Evolutionary conservation across 2,113 vertebrate species (phyloP), one percentile per base, ranked within the genome.

Genomic region (Phycodurus eques): DNA sequence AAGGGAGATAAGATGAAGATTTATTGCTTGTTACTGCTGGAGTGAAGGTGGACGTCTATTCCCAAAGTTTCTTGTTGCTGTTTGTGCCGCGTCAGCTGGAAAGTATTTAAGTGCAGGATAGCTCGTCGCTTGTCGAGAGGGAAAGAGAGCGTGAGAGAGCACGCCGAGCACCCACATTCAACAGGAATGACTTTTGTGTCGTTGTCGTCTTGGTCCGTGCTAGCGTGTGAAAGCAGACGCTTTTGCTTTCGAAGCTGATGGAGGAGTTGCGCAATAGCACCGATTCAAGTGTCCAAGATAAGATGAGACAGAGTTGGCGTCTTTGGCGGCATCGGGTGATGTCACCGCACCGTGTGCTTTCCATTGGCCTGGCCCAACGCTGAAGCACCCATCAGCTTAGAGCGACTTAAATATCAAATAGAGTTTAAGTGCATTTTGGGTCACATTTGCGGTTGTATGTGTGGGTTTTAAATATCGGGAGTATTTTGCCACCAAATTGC

Each of bases 11-110:
- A 85, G 39, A 79, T 59, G 78, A 79, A 59, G 79, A 85, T 83
- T 93, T 94, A 94, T 93, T 94, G 93, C 93, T 94, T 84, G 73
- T 90, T 91, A 89, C 89, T 90, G 92, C 91, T 92, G 89, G 90
- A 87, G 71, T 84, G 51, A 89, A 72, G 78, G 86, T 77, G 76
- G 81, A 85, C 77, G 51, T 83, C 79, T 83, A 72, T 78, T 84
- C 78, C 33, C 74, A 88, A 83, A 77, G 80, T 76, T 68, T 83
- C 35, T 74, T 51, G 76, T 80, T 67, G 67, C 77, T 49, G 75
- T 80, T 85, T 91, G 83, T 91, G 90, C 88, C 73, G 65, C 81
- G 81, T 88, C 64, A 81, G 85, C 88, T 89, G 80, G 82, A 84
- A 81, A 78, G 87, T 76, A 88, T 90, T 88, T 84, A 80, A 88